These are phyloP conservation scores for Erinaceus europaeus DNA, from an alignment of 2,113 vertebrate species.

Conservation along the genomic window DNA sequence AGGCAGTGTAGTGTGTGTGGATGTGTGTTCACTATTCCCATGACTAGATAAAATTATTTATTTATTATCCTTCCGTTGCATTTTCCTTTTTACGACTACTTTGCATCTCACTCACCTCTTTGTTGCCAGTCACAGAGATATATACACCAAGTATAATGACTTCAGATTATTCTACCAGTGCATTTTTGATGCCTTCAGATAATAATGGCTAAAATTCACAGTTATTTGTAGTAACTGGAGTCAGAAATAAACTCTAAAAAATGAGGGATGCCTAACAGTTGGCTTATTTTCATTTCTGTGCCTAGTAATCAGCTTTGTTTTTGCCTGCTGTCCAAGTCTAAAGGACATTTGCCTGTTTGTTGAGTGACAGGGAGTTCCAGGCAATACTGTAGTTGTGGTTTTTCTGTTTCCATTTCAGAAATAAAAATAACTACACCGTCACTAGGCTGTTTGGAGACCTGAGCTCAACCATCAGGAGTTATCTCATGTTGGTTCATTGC, in stretches of 20 bases:
- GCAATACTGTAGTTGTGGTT: neutral
- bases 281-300: neutral
- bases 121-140: conserved; percentile 29
- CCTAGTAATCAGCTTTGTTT: conserved; percentile 59
- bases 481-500: conserved; percentile 10
- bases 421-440: neutral
- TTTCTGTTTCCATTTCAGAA: conserved; percentile 48
- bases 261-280: conserved; percentile 45
- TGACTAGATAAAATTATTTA: conserved; percentile 2
- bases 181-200: conserved; percentile 39
- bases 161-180: conserved; percentile 53
- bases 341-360: conserved; percentile 19
- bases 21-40: neutral
- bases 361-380: neutral
- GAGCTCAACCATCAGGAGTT: neutral
- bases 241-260: conserved; percentile 45
- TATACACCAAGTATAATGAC: conserved; percentile 54
- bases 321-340: conserved; percentile 22
- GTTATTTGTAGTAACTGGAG: conserved; percentile 16
- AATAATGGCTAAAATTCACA: conserved; percentile 63
- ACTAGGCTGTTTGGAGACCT: conserved; percentile 23
- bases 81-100: conserved; percentile 22
- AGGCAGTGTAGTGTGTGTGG: neutral
- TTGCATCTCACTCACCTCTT: conserved; percentile 52
- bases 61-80: conserved; percentile 29